Evolutionary conservation across 2,797 vertebrate genomes (phyloP).

Genomic region (Babyrousa celebensis): DNA sequence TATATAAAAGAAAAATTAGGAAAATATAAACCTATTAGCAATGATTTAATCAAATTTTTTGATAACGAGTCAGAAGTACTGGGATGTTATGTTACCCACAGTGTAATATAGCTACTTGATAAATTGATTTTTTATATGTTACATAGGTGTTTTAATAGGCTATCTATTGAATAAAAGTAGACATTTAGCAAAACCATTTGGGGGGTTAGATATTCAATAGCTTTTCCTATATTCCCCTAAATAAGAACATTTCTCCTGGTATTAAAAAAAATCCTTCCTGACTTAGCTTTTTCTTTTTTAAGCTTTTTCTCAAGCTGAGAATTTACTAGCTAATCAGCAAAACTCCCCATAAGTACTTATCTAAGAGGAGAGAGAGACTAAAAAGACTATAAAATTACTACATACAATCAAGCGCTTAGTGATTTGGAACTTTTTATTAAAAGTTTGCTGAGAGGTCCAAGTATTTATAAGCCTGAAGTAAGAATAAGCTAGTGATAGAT

Average conservation of each 20-base stretch:
- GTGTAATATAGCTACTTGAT: neutral
- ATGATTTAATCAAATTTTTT: constrained; percentile 6
- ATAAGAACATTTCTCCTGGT: constrained; percentile 33
- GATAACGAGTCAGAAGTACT: constrained; percentile 1
- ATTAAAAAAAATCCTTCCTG: neutral
- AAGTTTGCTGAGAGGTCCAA: constrained; percentile 47
- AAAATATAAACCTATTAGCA: neutral
- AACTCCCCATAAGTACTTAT: neutral
- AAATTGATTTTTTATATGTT: neutral
- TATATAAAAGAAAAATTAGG: neutral
- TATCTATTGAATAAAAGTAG: constrained; percentile 49
- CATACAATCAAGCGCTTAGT: neutral
- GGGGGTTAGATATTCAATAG: neutral
- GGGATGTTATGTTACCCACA: neutral
- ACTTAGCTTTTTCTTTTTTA: constrained; percentile 54
- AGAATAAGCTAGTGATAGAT: neutral
- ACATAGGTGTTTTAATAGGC: neutral
- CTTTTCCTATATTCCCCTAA: constrained; percentile 19
- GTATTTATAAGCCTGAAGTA: constrained; percentile 29
- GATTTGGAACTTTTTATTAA: constrained; percentile 49
- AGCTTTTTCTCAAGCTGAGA: neutral
- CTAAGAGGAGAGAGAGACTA: neutral
- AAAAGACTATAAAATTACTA: constrained; percentile 35
- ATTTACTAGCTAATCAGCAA: constrained; percentile 68
- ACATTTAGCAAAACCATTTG: neutral